Evolutionary conservation across 2,888 invertebrate genomes (phyloP).

Genomic region (Amphipyra berbera): DNA sequence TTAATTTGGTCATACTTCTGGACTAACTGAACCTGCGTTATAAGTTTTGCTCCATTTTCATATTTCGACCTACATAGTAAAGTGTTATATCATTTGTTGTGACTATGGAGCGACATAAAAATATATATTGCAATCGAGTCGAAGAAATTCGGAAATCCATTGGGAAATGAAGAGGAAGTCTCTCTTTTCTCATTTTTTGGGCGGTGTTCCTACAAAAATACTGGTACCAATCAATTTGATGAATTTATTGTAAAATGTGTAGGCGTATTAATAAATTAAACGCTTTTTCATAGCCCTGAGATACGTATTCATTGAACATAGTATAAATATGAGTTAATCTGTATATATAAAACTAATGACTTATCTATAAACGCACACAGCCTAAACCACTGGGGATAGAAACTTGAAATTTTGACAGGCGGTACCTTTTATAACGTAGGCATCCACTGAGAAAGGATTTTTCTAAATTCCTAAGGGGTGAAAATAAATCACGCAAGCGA

Average conservation of each 20-base stretch:
- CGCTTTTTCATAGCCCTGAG: too few relatives aligned
- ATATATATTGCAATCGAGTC: constrained; percentile 13
- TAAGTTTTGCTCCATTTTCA: constrained; percentile 14
- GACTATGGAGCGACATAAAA: constrained; percentile 4
- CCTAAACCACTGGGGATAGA: too few relatives aligned
- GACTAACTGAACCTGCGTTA: constrained; percentile 7
- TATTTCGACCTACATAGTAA: constrained; percentile 4
- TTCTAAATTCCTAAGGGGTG: too few relatives aligned
- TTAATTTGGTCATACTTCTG: constrained; percentile 14
- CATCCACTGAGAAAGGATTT: too few relatives aligned
- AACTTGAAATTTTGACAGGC: too few relatives aligned
- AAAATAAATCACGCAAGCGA: too few relatives aligned
- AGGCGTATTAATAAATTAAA: not conserved
- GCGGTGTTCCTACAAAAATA: not conserved
- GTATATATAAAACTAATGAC: too few relatives aligned
- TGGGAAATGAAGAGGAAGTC: constrained; percentile 19
- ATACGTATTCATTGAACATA: too few relatives aligned
- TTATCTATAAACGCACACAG: too few relatives aligned
- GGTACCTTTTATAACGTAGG: too few relatives aligned
- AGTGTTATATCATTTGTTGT: constrained; percentile 29
- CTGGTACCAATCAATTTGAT: not conserved
- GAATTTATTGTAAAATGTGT: constrained; percentile 5
- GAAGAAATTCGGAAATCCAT: constrained; percentile 11
- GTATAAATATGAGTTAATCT: not conserved
- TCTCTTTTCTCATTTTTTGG: not conserved